Conservation (phyloP, 2,113 vertebrate species). For the Scortum barcoo region DNA sequence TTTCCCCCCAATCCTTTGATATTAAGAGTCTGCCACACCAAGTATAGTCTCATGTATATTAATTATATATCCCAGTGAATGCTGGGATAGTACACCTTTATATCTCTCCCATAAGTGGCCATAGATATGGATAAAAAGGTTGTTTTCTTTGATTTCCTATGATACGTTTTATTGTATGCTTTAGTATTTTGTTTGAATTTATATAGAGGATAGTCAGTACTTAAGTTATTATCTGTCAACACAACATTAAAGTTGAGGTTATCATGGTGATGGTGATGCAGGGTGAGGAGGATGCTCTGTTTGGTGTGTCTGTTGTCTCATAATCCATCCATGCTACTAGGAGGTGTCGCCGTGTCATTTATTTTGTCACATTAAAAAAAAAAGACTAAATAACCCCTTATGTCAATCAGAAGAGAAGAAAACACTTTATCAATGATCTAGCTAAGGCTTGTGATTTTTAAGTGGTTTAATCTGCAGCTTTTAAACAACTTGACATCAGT, state of each 20-base stretch:
- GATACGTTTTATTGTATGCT: too few relatives aligned
- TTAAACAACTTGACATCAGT: neutral
- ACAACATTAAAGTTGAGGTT: too few relatives aligned
- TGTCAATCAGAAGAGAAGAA: too few relatives aligned
- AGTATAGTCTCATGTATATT: neutral
- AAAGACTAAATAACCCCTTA: neutral
- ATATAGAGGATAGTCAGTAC: too few relatives aligned
- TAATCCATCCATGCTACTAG: neutral
- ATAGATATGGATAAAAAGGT: too few relatives aligned
- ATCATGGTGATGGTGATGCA: too few relatives aligned
- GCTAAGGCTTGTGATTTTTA: neutral
- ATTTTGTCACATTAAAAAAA: neutral
- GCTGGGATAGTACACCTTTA: too few relatives aligned
- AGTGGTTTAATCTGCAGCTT: neutral
- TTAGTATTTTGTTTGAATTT: too few relatives aligned
- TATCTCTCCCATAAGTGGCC: too few relatives aligned
- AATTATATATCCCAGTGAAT: neutral
- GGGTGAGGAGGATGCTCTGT: neutral
- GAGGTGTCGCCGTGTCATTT: neutral
- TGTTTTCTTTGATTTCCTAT: too few relatives aligned
- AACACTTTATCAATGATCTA: neutral
- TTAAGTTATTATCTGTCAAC: too few relatives aligned
- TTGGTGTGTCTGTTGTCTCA: neutral
- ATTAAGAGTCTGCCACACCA: too few relatives aligned
- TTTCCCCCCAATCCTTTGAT: neutral